Evolutionary conservation across 2,888 invertebrate species (phyloP).

Genomic region (Dinocampus coccinellae): DNA sequence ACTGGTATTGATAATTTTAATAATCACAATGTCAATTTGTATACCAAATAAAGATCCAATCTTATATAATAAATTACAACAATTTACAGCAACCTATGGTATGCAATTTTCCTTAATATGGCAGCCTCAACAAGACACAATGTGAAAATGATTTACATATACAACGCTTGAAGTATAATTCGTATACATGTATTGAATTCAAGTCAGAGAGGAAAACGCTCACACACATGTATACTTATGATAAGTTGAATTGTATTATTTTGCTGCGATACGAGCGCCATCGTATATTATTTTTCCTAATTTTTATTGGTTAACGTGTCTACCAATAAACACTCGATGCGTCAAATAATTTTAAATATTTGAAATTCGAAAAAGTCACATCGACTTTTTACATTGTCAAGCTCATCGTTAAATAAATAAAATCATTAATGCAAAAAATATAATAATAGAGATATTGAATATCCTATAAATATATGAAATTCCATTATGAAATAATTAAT

Average conservation of each 20-base stretch:
- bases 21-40: background rate
- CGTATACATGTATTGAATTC: too few relatives aligned
- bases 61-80: background rate
- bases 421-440: too few relatives aligned
- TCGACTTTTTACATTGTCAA: background rate
- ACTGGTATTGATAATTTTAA: background rate
- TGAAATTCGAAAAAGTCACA: background rate
- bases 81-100: background rate
- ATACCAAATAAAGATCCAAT: background rate
- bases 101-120: background rate
- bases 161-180: too few relatives aligned
- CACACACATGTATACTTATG: too few relatives aligned
- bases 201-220: too few relatives aligned
- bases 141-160: background rate
- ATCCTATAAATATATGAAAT: too few relatives aligned
- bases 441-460: too few relatives aligned
- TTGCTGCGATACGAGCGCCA: background rate
- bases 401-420: background rate
- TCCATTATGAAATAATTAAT: too few relatives aligned
- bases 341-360: background rate
- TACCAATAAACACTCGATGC: slow-evolving; percentile 1
- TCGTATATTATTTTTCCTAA: too few relatives aligned
- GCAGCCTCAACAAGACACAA: background rate
- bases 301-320: background rate
- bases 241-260: too few relatives aligned